A percentile compares a stretch with the other conserved stretches of the same genome.
Conservation (phyloP, 2,797 vertebrate species). For the Myotis planiceps region DNA sequence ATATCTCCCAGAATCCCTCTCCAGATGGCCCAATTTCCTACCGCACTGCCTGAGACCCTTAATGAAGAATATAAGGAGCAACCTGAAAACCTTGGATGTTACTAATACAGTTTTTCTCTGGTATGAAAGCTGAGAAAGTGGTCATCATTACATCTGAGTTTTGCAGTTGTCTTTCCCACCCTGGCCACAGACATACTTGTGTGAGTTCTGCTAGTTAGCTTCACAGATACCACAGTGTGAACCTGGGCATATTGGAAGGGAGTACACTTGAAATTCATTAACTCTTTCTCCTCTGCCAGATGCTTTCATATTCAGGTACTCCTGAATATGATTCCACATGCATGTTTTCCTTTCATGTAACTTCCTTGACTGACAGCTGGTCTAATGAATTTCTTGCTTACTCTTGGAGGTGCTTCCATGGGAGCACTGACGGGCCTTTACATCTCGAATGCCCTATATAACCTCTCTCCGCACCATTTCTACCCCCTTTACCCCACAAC, state of each 20-base stretch:
- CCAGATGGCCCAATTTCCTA: neutral
- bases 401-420: neutral
- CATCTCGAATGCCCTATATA: accelerated
- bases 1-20: neutral
- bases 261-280: neutral
- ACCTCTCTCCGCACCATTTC: neutral
- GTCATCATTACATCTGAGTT: neutral
- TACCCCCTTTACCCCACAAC: neutral
- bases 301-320: neutral
- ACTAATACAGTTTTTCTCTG: neutral
- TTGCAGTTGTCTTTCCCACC: neutral
- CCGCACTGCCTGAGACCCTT: neutral
- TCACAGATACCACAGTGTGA: neutral
- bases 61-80: neutral
- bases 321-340: neutral
- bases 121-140: neutral
- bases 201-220: neutral
- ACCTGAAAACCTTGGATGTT: neutral
- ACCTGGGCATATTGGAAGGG: neutral
- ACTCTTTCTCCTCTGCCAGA: neutral
- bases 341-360: neutral
- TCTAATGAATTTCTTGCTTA: neutral
- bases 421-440: neutral
- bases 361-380: neutral
- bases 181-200: accelerated